phyloP scores from a whole-genome alignment of 2,888 invertebrate genomes.

The Watsonalla cultraria region DNA sequence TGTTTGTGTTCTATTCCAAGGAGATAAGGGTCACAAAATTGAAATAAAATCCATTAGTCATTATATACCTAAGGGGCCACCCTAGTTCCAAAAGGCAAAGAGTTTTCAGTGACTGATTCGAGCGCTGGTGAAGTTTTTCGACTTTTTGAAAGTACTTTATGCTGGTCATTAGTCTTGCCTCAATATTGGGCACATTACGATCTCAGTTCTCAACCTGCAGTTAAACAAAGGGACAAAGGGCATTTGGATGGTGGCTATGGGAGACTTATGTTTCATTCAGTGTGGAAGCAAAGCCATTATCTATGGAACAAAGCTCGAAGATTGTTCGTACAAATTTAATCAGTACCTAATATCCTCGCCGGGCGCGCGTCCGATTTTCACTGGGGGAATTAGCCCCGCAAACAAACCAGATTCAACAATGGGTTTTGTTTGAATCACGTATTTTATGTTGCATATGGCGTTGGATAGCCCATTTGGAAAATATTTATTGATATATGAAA shows the following conservation, averaged over 20 bases:
- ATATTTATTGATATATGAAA: background rate
- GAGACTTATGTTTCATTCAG: slow-evolving; percentile 60
- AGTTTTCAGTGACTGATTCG: too few species aligned
- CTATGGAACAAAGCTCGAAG: slow-evolving; percentile 47
- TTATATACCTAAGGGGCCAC: too few species aligned
- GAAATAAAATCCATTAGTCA: too few species aligned
- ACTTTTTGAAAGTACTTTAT: background rate
- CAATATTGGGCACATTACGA: too few species aligned
- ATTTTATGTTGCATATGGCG: slow-evolving; percentile 11
- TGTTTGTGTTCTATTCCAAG: background rate
- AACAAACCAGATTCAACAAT: slow-evolving; percentile 29
- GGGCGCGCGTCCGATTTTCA: slow-evolving; percentile 32
- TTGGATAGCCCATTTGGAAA: background rate
- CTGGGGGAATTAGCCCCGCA: slow-evolving; percentile 37
- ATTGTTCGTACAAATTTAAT: slow-evolving; percentile 74
- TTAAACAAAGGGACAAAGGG: slow-evolving; percentile 25
- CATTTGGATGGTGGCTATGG: slow-evolving; percentile 27
- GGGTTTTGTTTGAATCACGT: slow-evolving; percentile 15
- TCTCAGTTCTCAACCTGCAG: too few species aligned
- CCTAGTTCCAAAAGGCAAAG: too few species aligned
- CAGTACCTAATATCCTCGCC: slow-evolving; percentile 42
- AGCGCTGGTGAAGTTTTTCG: too few species aligned
- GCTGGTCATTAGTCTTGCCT: background rate
- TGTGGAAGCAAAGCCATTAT: slow-evolving; percentile 42
- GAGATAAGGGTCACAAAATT: too few species aligned